These are phyloP conservation scores for Tinea semifulvella DNA, from an alignment of 2,888 invertebrate genomes.

Conservation along the genomic window DNA sequence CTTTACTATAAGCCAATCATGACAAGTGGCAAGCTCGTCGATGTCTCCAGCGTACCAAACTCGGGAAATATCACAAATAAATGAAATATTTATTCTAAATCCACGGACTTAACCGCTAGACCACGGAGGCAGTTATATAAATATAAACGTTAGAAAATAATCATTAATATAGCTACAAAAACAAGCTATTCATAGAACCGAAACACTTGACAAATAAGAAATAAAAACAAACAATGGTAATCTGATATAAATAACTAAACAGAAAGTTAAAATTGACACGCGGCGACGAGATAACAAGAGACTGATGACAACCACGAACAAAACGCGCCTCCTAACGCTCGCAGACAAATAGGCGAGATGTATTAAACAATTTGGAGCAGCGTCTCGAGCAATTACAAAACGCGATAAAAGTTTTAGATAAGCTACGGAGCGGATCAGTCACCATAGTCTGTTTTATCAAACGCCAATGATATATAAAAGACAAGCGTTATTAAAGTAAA, in stretches of 20 bases:
- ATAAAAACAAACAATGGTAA: constrained; percentile 3
- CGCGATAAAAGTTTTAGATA: constrained; percentile 48
- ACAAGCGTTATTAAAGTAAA: too few species aligned
- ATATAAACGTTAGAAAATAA: not conserved
- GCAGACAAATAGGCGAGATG: constrained; percentile 57
- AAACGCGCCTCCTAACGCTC: constrained; percentile 34
- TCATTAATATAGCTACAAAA: not conserved
- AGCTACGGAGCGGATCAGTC: constrained; percentile 53
- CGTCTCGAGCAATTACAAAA: constrained; percentile 56
- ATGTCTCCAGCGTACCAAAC: too few species aligned
- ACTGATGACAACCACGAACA: constrained; percentile 13
- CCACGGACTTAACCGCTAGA: too few species aligned
- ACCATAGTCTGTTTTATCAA: too few species aligned
- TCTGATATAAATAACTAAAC: constrained; percentile 13
- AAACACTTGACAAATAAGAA: constrained; percentile 11
- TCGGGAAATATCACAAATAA: too few species aligned
- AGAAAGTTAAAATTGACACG: constrained; percentile 11
- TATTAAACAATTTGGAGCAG: constrained; percentile 52
- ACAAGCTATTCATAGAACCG: constrained; percentile 1
- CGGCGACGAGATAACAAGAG: constrained; percentile 6
- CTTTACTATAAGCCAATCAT: too few species aligned
- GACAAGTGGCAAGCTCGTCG: too few species aligned
- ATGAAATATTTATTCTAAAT: too few species aligned
- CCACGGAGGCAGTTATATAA: too few species aligned
- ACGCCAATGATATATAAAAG: too few species aligned